Percentiles rank a stretch among this genome's conserved stretches.
Conservation (phyloP, 53 echinoderm and acorn worm genomes). For the Holothuria leucospilota region DNA sequence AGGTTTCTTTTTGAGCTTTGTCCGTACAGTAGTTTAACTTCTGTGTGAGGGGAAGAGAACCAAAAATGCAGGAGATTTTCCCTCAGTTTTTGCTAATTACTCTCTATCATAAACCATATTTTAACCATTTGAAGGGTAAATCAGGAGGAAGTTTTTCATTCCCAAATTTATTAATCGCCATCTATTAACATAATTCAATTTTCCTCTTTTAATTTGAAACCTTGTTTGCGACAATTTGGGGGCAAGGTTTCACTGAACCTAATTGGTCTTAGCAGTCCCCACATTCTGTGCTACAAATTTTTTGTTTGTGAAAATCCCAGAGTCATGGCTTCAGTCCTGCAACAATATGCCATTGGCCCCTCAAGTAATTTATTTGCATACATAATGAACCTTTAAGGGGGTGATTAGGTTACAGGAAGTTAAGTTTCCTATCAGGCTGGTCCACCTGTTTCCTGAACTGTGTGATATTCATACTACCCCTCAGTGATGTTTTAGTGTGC, state of each 20-base stretch:
- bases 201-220: neutral
- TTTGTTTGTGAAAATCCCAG: constrained; percentile 43
- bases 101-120: too few relatives aligned
- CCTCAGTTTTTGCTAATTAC: too few relatives aligned
- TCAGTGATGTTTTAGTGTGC: too few relatives aligned
- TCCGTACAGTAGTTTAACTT: too few relatives aligned
- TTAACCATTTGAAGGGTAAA: too few relatives aligned
- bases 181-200: neutral
- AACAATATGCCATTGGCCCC: neutral
- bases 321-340: neutral
- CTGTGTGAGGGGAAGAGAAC: too few relatives aligned
- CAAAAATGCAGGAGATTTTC: too few relatives aligned
- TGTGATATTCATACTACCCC: constrained; percentile 5
- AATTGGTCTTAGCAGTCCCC: neutral
- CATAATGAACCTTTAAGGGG: constrained; percentile 12
- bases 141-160: neutral
- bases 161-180: neutral
- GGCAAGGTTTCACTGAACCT: neutral
- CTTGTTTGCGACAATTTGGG: neutral
- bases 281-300: neutral
- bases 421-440: constrained; percentile 36
- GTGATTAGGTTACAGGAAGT: constrained; percentile 47
- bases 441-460: constrained; percentile 59
- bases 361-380: constrained; percentile 20
- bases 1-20: too few relatives aligned